A percentile compares a stretch with the other conserved stretches of the same genome.
Conservation (phyloP, 2,113 vertebrate genomes). For the Bagarius yarrelli region DNA sequence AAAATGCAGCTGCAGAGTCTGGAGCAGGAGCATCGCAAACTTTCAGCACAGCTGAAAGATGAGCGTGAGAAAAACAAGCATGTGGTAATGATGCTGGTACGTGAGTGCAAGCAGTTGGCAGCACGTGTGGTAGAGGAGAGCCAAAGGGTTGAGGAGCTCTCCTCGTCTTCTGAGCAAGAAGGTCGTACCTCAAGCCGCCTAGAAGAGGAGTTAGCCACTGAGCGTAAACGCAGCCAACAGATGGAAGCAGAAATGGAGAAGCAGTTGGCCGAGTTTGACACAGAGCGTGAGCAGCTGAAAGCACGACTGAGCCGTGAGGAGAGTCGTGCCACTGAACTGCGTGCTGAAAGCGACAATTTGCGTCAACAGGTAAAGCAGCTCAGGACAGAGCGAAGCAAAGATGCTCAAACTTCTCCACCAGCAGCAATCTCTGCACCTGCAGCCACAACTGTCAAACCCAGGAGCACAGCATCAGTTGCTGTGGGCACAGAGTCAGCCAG, state of each 20-base stretch:
- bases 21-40: constrained; percentile 90
- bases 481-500: constrained; percentile 78
- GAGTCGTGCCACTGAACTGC: constrained; percentile 73
- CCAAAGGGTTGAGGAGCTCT: constrained; percentile 85
- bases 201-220: constrained; percentile 80
- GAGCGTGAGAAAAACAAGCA: constrained; percentile 96
- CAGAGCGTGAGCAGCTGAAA: constrained; percentile 91
- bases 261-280: constrained; percentile 92
- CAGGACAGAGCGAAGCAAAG: constrained; percentile 78
- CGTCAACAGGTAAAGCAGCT: constrained; percentile 88
- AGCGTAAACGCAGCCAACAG: constrained; percentile 81
- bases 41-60: constrained; percentile 86
- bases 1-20: constrained; percentile 89
- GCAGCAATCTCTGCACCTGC: constrained; percentile 65
- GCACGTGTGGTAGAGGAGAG: constrained; percentile 87
- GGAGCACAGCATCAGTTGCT: constrained; percentile 71
- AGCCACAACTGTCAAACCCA: constrained; percentile 71
- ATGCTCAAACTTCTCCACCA: constrained; percentile 52
- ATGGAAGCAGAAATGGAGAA: constrained; percentile 93
- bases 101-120: constrained; percentile 93
- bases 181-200: constrained; percentile 74
- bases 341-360: constrained; percentile 84
- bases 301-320: constrained; percentile 90
- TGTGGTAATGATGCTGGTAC: constrained; percentile 91
- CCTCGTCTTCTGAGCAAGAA: constrained; percentile 84